Evolutionary conservation across 2,797 vertebrate genomes (phyloP), one percentile per base, ranked within the genome.

Genomic region (Galaxias olidus): DNA sequence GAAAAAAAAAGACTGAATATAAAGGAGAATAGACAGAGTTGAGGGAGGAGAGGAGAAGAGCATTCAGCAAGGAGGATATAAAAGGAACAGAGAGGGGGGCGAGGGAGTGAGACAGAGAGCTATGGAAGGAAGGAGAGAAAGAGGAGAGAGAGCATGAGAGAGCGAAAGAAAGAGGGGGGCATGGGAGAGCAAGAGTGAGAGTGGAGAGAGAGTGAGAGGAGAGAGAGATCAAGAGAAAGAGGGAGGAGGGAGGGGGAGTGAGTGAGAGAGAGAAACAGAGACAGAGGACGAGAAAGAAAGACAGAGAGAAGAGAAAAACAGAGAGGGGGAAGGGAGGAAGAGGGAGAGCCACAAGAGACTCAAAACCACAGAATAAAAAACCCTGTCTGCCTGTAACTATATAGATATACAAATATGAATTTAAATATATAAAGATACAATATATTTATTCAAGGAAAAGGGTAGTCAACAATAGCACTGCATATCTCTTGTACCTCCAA

Each of bases 51-150:
- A 90, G 87, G 89, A 91, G 88, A 90, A 90, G 88, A 92, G 89
- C 89, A 92, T 92, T 91, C 88, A 91, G 87, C 85, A 90, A 89
- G 86, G 88, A 92, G 90, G 89, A 91, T 90, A 91, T 90, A 91
- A 92, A 91, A 91, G 90, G 88, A 91, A 90, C 84, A 86, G 84
- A 84, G 87, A 87, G 87, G 85, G 83, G 85, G 87, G 81, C 73
- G 84, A 85, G 77, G 80, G 84, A 86, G 84, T 83, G 84, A 87
- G 83, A 87, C 85, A 84, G 84, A 87, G 84, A 83, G 85, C 86
- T 84, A 88, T 85, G 82, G 87, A 81, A 86, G 83, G 88, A 86
- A 80, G 82, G 80, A 87, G 88, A 89, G 79, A 80, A 76, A 87
- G 72, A 77, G 82, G 81, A 81, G 81, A 66, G 81, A 71, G 81